Evolutionary conservation across 2,113 vertebrate species (phyloP).

Genomic region (Orcinus orca): DNA sequence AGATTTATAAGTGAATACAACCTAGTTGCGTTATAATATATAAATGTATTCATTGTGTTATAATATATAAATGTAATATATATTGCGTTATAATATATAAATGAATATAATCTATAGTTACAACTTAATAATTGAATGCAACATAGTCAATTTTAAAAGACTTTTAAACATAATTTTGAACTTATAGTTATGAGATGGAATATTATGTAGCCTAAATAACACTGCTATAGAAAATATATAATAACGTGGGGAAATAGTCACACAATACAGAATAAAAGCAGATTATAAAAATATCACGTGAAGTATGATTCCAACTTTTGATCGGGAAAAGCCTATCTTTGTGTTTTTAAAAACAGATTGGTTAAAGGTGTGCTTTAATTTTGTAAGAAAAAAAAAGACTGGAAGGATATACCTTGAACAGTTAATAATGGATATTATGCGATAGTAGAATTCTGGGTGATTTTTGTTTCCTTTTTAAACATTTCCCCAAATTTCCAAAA

Average conservation of each 20-base stretch:
- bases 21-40: background rate
- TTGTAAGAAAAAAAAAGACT: conserved; percentile 4
- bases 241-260: background rate
- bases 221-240: background rate
- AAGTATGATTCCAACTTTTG: background rate
- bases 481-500: background rate
- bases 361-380: background rate
- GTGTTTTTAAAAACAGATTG: background rate
- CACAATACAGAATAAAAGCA: background rate
- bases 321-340: background rate
- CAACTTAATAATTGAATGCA: background rate
- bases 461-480: conserved; percentile 37
- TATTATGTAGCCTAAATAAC: background rate
- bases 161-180: conserved; percentile 20
- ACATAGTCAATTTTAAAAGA: background rate
- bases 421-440: background rate
- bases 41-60: background rate
- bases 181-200: background rate
- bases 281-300: background rate
- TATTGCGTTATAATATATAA: background rate
- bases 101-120: background rate
- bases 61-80: background rate
- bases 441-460: background rate
- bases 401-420: background rate
- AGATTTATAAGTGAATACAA: background rate